Evolutionary conservation across 2,113 vertebrate species (phyloP).

Genomic region (Balaenoptera acutorostrata): DNA sequence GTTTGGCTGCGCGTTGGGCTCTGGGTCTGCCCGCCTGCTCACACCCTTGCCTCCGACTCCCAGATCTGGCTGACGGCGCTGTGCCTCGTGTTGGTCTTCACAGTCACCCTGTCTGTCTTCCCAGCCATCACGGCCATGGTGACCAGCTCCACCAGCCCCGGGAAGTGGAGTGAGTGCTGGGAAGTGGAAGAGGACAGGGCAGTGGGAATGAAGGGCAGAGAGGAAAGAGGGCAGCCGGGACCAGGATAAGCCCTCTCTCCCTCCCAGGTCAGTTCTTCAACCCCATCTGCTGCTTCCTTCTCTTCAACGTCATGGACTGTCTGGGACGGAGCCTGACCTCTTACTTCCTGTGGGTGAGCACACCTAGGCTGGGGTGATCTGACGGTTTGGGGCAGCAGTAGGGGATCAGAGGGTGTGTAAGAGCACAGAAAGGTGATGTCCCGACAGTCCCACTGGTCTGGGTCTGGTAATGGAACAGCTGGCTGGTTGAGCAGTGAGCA

Average conservation of each 20-base stretch:
- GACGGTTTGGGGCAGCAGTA: background rate
- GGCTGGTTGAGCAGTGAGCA: background rate
- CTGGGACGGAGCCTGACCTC: slow-evolving; percentile 85
- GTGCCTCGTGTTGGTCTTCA: slow-evolving; percentile 89
- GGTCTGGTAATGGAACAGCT: background rate
- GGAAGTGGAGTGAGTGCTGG: slow-evolving; percentile 83
- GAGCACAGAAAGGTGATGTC: background rate
- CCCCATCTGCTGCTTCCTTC: slow-evolving; percentile 88
- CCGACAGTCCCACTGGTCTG: background rate
- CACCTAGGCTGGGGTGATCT: background rate
- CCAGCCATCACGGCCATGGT: slow-evolving; percentile 89
- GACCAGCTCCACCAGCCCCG: slow-evolving; percentile 65
- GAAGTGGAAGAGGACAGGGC: background rate
- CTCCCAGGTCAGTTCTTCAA: slow-evolving; percentile 85
- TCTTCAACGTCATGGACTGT: slow-evolving; percentile 89
- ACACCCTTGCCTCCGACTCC: slow-evolving; percentile 5
- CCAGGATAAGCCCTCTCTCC: background rate
- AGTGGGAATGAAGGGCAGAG: rapidly evolving
- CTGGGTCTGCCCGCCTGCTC: background rate
- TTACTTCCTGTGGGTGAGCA: slow-evolving; percentile 83
- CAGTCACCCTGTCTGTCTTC: slow-evolving; percentile 89
- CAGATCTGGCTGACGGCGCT: slow-evolving; percentile 91
- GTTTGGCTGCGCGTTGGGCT: background rate
- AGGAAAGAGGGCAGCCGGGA: background rate
- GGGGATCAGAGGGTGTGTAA: background rate